Evolutionary conservation across 2,113 vertebrate species (phyloP), one percentile per base, ranked within the genome.

Genomic region (Dromaius novaehollandiae): DNA sequence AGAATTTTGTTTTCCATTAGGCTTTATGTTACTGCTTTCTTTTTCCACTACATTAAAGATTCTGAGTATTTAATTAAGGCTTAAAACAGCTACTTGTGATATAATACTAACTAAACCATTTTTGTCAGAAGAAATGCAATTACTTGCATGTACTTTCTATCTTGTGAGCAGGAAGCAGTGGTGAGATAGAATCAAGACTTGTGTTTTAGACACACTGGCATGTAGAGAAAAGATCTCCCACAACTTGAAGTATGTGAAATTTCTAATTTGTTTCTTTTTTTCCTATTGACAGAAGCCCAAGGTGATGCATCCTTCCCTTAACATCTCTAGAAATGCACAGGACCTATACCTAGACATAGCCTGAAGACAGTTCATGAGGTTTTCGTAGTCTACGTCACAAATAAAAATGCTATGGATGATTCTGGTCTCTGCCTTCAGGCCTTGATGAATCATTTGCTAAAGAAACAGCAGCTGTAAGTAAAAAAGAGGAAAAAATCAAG

Each of bases 221-320:
- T 61, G 79, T 85, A 63, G 28, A 65, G 74, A 93, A 76, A 82
- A 60, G 48, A 34, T 71, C 46, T 85, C 17, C 38, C 26, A 70
- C 1, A 3, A 74, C 46, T 70, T 77, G 48, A 94, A 46, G 20
- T 66, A 63, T 38, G 9, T 71, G 38, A 71, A 46, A 40, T 75
- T 66, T 40, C 60, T 91, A 86, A 94, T 93, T 89, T 44, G 6
- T 44, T 64, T 51, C 74, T 63, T 19, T 92, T 56, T 42, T 56
- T 48, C 48, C 61, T 94, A 5, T 91, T 91, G 46, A 91, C 95
- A 97, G 94, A 93, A 71, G 46, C 71, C 61, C 82, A 70, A 70
- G 91, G 77, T 0, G 44, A 69, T 75, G 46, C 38, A 69, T 78
- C 88, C 68, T 86, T 56, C 69, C 78, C 8, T 70, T 75, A 50